phyloP scores from a whole-genome alignment of 2,888 invertebrate genomes.

The Entomobrya multifasciata region DNA sequence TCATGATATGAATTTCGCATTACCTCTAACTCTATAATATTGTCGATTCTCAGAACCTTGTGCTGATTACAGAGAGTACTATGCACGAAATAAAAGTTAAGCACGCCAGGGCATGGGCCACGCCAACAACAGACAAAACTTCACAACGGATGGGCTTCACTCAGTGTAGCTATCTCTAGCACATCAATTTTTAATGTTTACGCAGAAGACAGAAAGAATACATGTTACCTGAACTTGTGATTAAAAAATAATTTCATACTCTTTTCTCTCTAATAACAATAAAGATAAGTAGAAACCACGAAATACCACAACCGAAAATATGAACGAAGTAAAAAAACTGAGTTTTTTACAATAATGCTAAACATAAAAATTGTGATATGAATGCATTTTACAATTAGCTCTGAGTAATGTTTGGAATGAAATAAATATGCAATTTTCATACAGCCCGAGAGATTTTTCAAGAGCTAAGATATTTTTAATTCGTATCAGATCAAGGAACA shows the following conservation, averaged over 20 bases:
- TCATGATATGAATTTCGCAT: not conserved
- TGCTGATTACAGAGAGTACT: conserved; percentile 15
- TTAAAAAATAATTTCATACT: conserved; percentile 39
- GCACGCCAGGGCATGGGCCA: conserved; percentile 64
- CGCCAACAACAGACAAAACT: conserved; percentile 16
- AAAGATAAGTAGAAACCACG: conserved; percentile 5
- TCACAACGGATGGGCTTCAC: conserved; percentile 28
- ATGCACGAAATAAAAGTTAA: conserved; percentile 60
- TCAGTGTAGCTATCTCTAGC: conserved; percentile 41
- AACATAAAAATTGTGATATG: too few relatives aligned
- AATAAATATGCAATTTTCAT: too few relatives aligned
- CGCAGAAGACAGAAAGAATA: conserved; percentile 15
- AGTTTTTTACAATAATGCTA: too few relatives aligned
- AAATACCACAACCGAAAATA: too few relatives aligned
- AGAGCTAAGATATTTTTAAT: too few relatives aligned
- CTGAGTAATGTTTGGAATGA: too few relatives aligned
- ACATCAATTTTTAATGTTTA: not conserved
- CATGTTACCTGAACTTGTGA: conserved; percentile 45
- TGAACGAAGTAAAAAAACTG: too few relatives aligned
- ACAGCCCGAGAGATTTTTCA: not conserved
- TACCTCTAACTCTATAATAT: not conserved
- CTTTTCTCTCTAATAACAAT: conserved; percentile 31
- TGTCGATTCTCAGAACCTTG: conserved; percentile 33
- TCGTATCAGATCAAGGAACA: too few relatives aligned
- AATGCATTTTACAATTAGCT: too few relatives aligned